Evolutionary conservation across 2,797 vertebrate genomes (phyloP), one percentile per base, ranked within the genome.

Genomic region (Smutsia temminckii): DNA sequence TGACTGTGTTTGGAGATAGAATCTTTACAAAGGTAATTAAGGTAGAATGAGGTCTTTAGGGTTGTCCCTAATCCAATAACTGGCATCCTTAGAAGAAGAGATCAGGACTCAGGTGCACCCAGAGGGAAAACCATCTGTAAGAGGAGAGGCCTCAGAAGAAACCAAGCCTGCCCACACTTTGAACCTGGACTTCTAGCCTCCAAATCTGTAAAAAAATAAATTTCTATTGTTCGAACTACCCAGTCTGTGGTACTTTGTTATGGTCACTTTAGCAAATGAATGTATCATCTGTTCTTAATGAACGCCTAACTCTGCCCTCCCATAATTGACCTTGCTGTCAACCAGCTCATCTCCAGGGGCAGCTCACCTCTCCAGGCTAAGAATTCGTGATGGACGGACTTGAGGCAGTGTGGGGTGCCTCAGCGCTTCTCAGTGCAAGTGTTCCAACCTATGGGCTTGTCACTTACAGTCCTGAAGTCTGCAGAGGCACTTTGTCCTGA

Each of bases 401-500:
- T 79, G 77, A 49, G n/a, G 17, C 61, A 68, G 29, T 29, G 3
- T 23, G 29, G 37, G 10, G 7, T 64, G 20, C n/a, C 9, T 32
- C 14, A 1, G 29, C 83, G n/a, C 55, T 80, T 84, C 49, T 46
- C 46, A 53, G 40, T 71, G 14, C 14, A 90, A 87, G 49, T n/a
- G 12, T 91, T 80, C 66, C 27, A 5, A 49, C 17, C 55, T 23
- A 61, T 2, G 34, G 42, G 14, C 29, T 94, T 72, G 40, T 66
- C 69, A n/a, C 5, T 8, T 64, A 32, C 46, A 72, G 37, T 80
- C 34, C 68, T 66, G 8, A 93, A 90, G 71, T 92, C 77, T 53
- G 57, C 75, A 49, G 75, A 85, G 92, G 88, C 53, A 95, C 64
- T 79, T 37, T 85, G 12, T 75, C 75, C 42, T 34, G 89, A 79